Evolutionary conservation across 1,140 invertebrate genomes (phyloP).

Genomic region (Tyrophagus putrescentiae): DNA sequence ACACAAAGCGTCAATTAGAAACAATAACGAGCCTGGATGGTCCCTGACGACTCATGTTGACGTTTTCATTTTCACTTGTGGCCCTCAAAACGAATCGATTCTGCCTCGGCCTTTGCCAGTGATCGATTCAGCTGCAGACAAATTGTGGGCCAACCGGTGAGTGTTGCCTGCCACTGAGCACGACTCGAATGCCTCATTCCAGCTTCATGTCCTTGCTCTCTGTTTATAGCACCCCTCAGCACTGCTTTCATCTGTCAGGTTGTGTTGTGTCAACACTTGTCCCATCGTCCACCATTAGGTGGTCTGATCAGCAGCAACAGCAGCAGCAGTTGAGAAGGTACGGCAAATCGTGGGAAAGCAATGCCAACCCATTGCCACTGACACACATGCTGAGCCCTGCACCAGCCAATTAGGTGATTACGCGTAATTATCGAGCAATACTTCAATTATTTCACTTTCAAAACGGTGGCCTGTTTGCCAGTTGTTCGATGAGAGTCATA

Average conservation of each 20-base stretch:
- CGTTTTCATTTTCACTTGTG: not conserved
- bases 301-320: not conserved
- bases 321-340: not conserved
- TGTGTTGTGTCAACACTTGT: not conserved
- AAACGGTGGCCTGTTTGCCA: no score
- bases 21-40: no score
- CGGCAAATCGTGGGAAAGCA: constrained; percentile 9
- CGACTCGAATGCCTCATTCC: not conserved
- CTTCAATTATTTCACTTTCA: no score
- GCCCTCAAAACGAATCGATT: constrained; percentile 8
- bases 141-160: not conserved
- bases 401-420: constrained; percentile 9
- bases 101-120: not conserved
- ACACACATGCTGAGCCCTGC: no score
- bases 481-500: no score
- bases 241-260: not conserved
- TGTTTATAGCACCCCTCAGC: not conserved
- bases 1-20: not conserved
- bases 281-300: not conserved
- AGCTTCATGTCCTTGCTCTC: not conserved
- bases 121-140: constrained; percentile 1
- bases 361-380: not conserved
- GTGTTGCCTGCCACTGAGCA: not conserved
- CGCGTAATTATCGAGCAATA: constrained; percentile 5
- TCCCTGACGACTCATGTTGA: not conserved